These are phyloP conservation scores for Trogon melanurus DNA, from an alignment of 2,113 vertebrate species.

Conservation along the genomic window DNA sequence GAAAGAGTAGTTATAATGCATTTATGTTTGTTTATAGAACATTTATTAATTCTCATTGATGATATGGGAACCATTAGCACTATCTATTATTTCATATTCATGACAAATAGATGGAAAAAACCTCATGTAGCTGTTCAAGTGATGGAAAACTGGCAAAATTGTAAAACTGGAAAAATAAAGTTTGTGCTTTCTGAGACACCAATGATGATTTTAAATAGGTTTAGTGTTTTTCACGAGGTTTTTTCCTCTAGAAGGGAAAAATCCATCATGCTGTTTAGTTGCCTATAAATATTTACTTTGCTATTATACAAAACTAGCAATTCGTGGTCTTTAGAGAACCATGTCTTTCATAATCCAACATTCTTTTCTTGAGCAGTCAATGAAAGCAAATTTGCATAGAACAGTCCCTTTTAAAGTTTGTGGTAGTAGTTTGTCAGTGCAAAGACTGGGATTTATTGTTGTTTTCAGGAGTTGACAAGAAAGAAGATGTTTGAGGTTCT, in stretches of 20 bases:
- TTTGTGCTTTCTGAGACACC: not conserved
- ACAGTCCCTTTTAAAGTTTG: not conserved
- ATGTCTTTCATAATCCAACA: not conserved
- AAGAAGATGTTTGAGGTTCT: not conserved
- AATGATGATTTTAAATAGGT: not conserved
- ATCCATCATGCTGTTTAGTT: not conserved
- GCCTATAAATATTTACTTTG: not conserved
- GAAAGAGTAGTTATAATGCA: not conserved
- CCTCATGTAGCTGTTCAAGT: not conserved
- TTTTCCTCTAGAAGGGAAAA: constrained; percentile 4
- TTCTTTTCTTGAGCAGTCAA: not conserved
- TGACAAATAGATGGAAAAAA: not conserved
- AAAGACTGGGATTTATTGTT: not conserved
- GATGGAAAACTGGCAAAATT: not conserved
- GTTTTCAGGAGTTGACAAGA: not conserved
- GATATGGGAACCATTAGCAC: not conserved
- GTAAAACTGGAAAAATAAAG: not conserved
- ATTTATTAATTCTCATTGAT: not conserved
- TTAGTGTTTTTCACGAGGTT: not conserved
- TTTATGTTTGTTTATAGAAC: not conserved
- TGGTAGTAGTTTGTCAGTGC: not conserved
- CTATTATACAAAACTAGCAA: not conserved
- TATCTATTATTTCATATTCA: not conserved
- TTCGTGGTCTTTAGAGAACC: not conserved
- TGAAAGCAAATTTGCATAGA: not conserved